Conservation (phyloP, 2,113 vertebrate species). For the Zapus hudsonius region DNA sequence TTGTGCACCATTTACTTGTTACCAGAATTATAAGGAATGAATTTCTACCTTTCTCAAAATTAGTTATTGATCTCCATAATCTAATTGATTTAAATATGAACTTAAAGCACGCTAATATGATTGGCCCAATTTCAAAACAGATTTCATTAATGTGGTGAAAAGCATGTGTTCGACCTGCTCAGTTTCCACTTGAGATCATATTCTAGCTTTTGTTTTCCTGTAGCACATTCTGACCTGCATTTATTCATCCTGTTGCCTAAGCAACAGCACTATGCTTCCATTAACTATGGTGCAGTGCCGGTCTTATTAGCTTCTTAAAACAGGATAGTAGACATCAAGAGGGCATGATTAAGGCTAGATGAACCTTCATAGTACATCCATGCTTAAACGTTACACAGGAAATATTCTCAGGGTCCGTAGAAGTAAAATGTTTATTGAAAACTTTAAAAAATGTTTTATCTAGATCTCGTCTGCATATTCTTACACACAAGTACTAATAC, state of each 20-base stretch:
- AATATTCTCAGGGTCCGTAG: constrained; percentile 55
- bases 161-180: constrained; percentile 75
- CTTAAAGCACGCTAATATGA: constrained; percentile 34
- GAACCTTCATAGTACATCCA: constrained; percentile 62
- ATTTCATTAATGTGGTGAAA: constrained; percentile 70
- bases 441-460: constrained; percentile 48
- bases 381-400: constrained; percentile 57
- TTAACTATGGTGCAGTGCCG: constrained; percentile 86
- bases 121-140: constrained; percentile 65
- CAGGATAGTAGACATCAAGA: constrained; percentile 77
- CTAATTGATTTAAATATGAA: constrained; percentile 57
- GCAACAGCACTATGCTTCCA: constrained; percentile 89
- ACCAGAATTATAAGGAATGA: constrained; percentile 47
- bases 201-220: constrained; percentile 83
- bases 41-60: constrained; percentile 61
- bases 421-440: constrained; percentile 71
- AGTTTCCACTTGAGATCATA: constrained; percentile 68
- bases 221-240: constrained; percentile 91
- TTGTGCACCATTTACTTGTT: constrained; percentile 30
- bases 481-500: background rate
- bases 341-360: constrained; percentile 80
- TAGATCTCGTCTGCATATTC: constrained; percentile 24
- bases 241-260: constrained; percentile 93
- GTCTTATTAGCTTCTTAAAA: constrained; percentile 84
- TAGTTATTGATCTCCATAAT: constrained; percentile 52